These are phyloP conservation scores for Hippocampus zosterae DNA, from an alignment of 2,113 vertebrate species.

Conservation along the genomic window DNA sequence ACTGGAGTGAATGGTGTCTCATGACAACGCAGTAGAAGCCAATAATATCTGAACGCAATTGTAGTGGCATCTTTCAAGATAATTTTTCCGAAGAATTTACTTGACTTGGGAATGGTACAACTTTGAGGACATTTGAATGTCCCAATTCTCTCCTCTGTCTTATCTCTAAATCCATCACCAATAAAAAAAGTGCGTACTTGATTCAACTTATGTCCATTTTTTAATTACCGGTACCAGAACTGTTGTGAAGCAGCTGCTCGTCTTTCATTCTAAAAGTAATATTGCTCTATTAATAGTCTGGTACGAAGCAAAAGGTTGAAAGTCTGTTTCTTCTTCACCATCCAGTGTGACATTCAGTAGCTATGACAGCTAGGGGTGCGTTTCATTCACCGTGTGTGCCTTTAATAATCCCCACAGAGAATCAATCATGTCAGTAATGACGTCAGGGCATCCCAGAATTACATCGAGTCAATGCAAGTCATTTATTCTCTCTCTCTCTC, in stretches of 20 bases:
- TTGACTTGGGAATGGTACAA: too few species aligned
- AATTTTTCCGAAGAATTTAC: too few species aligned
- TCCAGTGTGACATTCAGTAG: not conserved
- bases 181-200: too few species aligned
- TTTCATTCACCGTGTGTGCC: slow-evolving; percentile 38
- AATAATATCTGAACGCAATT: too few species aligned
- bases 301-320: not conserved
- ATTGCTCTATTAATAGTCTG: not conserved
- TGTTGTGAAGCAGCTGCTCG: not conserved
- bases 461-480: slow-evolving; percentile 57
- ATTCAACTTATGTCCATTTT: too few species aligned
- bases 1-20: too few species aligned
- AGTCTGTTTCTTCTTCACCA: not conserved
- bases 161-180: too few species aligned
- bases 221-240: not conserved
- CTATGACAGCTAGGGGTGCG: slow-evolving; percentile 12
- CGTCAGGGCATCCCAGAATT: slow-evolving; percentile 44
- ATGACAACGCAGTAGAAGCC: too few species aligned
- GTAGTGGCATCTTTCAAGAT: too few species aligned
- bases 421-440: slow-evolving; percentile 61
- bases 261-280: not conserved
- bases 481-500: slow-evolving; percentile 14
- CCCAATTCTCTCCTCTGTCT: too few species aligned
- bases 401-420: slow-evolving; percentile 56
- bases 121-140: too few species aligned